Evolutionary conservation across 2,797 vertebrate genomes (phyloP), one percentile per base, ranked within the genome.

Genomic region (Parauchenoglanis ngamensis): DNA sequence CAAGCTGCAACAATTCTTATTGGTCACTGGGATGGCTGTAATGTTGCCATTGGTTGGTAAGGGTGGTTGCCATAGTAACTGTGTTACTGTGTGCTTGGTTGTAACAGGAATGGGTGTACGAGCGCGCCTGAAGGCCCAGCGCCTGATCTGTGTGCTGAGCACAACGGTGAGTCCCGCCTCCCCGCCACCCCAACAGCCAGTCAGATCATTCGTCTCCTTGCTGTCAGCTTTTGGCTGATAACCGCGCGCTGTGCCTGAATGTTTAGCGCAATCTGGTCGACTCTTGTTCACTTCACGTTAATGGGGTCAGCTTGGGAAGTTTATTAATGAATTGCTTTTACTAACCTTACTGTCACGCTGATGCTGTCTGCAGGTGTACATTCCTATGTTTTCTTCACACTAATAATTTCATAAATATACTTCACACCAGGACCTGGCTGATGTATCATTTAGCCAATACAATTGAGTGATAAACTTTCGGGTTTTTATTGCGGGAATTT

Each of bases 141-240:
- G 68, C 94, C 87, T 92, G 92, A 87, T 87, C 92, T 88, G 88
- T 93, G 49, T 93, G 77, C 28, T 54, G 68, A 76, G 86, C 73
- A 83, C 86, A 85, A 72, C 57, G 96, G 96, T 96, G 94, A 95
- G 96, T 96, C 91, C 86, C 89, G 89, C 88, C 93, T 94, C 92
- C 89, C 92, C 88, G 76, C 77, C 72, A 54, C 87, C 85, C 73
- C 80, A 83, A 88, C 21, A 28, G 56, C 83, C 85, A 61, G 61
- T 85, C 82, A 59, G 73, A 76, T 83, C 40, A 67, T 35, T 25
- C 31, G 52, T 63, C 17, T 67, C n/a, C 1, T 11, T 21, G 19
- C 31, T 15, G 6, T 65, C 28, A 7, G 5, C 0, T 56, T 28
- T 59, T 46, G 44, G 8, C 54, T 65, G 13, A 81, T 7, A 2